A percentile compares a stretch with the other conserved stretches of the same genome.
These are phyloP conservation scores for Drosophila neonasuta DNA, from an alignment of 2,888 invertebrate species.

Conservation along the genomic window DNA sequence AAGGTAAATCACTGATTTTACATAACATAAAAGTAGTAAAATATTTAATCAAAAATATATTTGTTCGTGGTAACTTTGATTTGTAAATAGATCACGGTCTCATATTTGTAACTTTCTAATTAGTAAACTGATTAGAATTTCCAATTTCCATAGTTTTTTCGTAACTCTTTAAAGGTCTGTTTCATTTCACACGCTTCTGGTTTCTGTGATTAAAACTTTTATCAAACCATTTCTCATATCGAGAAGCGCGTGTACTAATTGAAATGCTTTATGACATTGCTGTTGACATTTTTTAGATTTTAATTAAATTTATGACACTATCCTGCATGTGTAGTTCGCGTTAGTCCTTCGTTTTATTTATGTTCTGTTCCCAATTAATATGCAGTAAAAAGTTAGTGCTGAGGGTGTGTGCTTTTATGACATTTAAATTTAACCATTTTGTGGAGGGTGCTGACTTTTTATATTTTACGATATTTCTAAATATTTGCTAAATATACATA, in stretches of 20 bases:
- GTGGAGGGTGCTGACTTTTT: no score
- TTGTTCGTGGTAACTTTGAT: not conserved
- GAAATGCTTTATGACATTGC: constrained; percentile 61
- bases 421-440: no score
- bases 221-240: constrained; percentile 26
- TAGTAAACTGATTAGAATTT: constrained; percentile 9
- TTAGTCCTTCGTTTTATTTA: constrained; percentile 2
- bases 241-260: constrained; percentile 52
- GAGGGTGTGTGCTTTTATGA: not conserved
- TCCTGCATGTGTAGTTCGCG: constrained; percentile 6
- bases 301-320: constrained; percentile 67
- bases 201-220: constrained; percentile 24
- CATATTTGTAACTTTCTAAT: not conserved
- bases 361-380: constrained; percentile 5
- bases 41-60: no score
- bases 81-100: not conserved
- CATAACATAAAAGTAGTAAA: no score
- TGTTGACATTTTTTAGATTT: constrained; percentile 69
- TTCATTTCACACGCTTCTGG: constrained; percentile 37
- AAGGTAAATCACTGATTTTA: no score
- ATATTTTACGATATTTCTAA: no score
- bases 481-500: no score
- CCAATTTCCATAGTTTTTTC: constrained; percentile 9
- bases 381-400: not conserved
- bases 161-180: constrained; percentile 17